phyloP scores from a whole-genome alignment of 2,113 vertebrate species.

The Calyptommatus sinebrachiatus region DNA sequence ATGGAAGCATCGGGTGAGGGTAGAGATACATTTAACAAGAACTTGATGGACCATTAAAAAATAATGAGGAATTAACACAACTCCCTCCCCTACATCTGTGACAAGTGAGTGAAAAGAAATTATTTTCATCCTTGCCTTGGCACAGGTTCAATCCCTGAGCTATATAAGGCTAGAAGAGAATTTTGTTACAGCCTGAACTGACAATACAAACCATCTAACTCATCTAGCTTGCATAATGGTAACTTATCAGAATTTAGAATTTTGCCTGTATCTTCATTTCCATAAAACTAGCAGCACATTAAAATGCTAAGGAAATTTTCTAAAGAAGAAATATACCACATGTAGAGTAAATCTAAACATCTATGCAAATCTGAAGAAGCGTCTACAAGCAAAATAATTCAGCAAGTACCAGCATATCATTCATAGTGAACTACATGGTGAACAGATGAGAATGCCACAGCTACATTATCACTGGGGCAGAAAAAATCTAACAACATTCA shows the following conservation, averaged over 20 bases:
- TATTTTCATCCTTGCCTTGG: background rate
- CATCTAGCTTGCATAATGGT: background rate
- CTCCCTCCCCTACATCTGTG: too few species aligned
- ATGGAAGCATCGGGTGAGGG: too few species aligned
- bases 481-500: too few species aligned
- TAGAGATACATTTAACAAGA: too few species aligned
- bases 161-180: background rate
- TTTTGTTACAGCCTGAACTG: background rate
- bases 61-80: too few species aligned
- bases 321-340: background rate
- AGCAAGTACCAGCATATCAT: background rate
- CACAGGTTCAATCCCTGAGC: background rate
- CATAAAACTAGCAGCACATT: background rate
- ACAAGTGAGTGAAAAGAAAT: too few species aligned
- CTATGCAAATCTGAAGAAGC: background rate
- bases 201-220: background rate
- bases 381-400: background rate
- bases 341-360: background rate
- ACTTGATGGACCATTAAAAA: too few species aligned
- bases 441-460: too few species aligned
- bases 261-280: background rate
- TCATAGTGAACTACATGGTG: too few species aligned
- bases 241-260: background rate
- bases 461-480: too few species aligned
- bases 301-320: background rate